phyloP scores from a whole-genome alignment of 2,113 vertebrate species.

The Galbula dea region DNA sequence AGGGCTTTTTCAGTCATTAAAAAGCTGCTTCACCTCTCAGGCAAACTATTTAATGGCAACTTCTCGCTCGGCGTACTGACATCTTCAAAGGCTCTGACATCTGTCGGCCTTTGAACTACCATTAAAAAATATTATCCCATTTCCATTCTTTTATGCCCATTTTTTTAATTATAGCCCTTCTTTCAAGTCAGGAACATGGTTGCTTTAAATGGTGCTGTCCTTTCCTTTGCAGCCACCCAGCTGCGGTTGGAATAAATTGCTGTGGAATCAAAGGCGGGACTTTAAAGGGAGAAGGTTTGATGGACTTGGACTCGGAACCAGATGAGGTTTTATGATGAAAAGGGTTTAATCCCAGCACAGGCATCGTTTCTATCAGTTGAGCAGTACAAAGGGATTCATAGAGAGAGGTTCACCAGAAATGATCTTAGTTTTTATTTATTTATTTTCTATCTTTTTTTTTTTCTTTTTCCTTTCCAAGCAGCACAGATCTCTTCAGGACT shows the following conservation, averaged over 20 bases:
- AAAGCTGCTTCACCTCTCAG: conserved; percentile 79
- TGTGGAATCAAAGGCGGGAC: conserved; percentile 94
- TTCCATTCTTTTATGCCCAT: conserved; percentile 91
- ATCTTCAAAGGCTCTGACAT: conserved; percentile 90
- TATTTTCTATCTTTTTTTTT: conserved; percentile 67
- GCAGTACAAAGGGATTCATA: conserved; percentile 92
- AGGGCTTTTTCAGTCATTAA: conserved; percentile 78
- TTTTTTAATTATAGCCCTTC: conserved; percentile 94
- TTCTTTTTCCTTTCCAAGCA: conserved; percentile 73
- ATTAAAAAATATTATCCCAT: conserved; percentile 89
- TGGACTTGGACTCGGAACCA: conserved; percentile 97
- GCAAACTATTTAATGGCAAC: conserved; percentile 79
- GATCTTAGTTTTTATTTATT: conserved; percentile 75
- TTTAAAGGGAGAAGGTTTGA: conserved; percentile 97
- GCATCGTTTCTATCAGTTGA: conserved; percentile 91
- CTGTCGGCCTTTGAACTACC: conserved; percentile 90
- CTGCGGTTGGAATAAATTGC: conserved; percentile 96
- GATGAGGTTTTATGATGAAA: conserved; percentile 99
- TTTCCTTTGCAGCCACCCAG: conserved; percentile 91
- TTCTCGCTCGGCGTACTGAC: conserved; percentile 80
- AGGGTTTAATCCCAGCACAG: conserved; percentile 95
- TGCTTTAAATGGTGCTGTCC: conserved; percentile 87
- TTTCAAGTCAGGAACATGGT: conserved; percentile 89
- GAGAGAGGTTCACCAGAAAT: conserved; percentile 87
- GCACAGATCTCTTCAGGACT: conserved; percentile 89